Base-by-base conservation (phyloP, 1,140 invertebrate genomes). In the Drosophila tsacasi region DNA sequence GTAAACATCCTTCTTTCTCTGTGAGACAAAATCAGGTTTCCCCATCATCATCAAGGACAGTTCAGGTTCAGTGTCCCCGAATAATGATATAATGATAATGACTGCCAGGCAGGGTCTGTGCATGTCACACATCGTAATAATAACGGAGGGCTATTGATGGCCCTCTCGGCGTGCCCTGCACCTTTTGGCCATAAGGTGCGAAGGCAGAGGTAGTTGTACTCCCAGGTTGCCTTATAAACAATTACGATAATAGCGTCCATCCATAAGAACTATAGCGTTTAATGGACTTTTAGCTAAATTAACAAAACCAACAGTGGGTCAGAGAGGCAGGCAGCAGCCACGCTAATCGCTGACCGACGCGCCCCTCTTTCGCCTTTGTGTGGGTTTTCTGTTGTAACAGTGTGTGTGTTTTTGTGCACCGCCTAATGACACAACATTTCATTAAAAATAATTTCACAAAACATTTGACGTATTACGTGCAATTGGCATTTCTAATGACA, bases 401-500 rank as follows among this genome's bases (percentile, higher is more conserved):
- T 27, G 8, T 30, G 8, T 30, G 27, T 54, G 65, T 17, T 21
- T 52, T 40, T 57, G n/a, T 66, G 39, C 66, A 52, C 32, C 42
- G 64, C 68, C 78, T 89, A 90, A 89, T 89, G 85, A 85, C 85
- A 90, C 85, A 89, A 84, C 79, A 90, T 85, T 90, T 90, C 85
- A 90, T 91, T 85, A 85, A 90, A 90, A 90, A 91, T 82, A 90
- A 90, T 90, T 90, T 90, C 79, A 90, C 85, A 82, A 80, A 82
- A 76, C 78, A 83, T 89, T 83, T 89, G 84, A 89, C 81, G 78
- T 89, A 89, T 89, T 89, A 89, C 84, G 81, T 89, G 49, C 84
- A 84, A 89, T 89, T 89, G 84, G 84, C 84, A 87, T 83, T 89
- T 87, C 76, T 87, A 89, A 89, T 84, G 74, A 76, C 74, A 83